Evolutionary conservation across 2,797 vertebrate genomes (phyloP), one percentile per base, ranked within the genome.

Genomic region (Mormyrops attenuatus): DNA sequence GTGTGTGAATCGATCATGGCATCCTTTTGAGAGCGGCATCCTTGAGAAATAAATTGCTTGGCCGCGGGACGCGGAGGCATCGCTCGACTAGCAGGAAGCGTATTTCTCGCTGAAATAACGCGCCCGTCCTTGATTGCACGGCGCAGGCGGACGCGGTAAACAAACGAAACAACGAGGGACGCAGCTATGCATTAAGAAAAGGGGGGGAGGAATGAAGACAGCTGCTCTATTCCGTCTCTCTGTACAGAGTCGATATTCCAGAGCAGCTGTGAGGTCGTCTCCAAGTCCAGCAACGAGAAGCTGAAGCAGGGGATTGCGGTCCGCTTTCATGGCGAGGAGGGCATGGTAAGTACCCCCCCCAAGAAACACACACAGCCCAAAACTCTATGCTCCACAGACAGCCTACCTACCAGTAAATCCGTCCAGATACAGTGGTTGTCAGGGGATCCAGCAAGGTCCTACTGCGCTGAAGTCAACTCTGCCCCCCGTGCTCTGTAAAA

Each of bases 201-300:
- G 1, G 26, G 63, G 26, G 26, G 63, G 22, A 15, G 63, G 63
- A 85, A 26, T 50, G 47, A 85, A 13, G 6, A 15, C 47, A 47
- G 47, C 84, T 85, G 47, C 69, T 13, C 3, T 85, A 11, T 26
- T 85, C 69, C 69, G 20, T 85, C 41, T 60, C 20, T 66, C 17
- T 94, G 91, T 94, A 94, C 95, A 99, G 99, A 99, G 91, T 98
- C 98, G 90, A 97, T 99, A 96, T 99, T 99, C 95, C 97, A 97
- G 94, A 99, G 99, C 93, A 99, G 99, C 96, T 99, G 99, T 95
- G 98, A 99, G 95, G 98, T 99, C 94, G 98, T 99, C 7, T 98
- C 98, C 91, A 99, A 98, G 95, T 98, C 98, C 92, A 98, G 97
- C 92, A 98, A 98, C 91, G 98, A 97, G 91, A 99, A 99, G 91